These are phyloP conservation scores for Lysiphlebus fabarum DNA, from an alignment of 1,140 invertebrate species.

Conservation along the genomic window DNA sequence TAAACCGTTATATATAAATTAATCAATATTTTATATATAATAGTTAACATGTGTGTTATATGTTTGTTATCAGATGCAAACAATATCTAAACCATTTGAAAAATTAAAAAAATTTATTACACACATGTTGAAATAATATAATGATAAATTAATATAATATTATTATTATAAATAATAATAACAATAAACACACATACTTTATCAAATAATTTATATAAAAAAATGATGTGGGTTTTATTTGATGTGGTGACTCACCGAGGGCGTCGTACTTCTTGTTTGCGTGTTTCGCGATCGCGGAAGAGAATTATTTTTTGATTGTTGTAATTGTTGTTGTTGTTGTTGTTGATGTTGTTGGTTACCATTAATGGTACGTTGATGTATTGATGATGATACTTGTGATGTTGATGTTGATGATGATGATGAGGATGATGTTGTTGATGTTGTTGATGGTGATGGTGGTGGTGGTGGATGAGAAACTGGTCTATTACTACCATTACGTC, in stretches of 20 bases:
- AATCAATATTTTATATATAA: no score
- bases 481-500: constrained; percentile 31
- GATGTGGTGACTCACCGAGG: constrained; percentile 46
- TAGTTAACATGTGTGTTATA: no score
- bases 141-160: no score
- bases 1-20: no score
- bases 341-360: neutral
- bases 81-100: no score
- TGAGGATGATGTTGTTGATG: constrained; percentile 6
- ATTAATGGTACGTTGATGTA: constrained; percentile 24
- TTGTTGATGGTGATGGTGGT: constrained; percentile 41
- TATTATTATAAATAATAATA: no score
- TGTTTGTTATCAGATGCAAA: no score
- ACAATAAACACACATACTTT: no score
- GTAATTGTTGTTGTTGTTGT: constrained; percentile 9
- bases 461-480: constrained; percentile 49
- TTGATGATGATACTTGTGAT: constrained; percentile 44
- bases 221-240: no score
- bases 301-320: constrained; percentile 37
- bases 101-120: no score
- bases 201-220: no score
- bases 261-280: constrained; percentile 37
- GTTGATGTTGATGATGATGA: constrained; percentile 27
- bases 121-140: no score
- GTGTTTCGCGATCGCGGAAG: constrained; percentile 36